Evolutionary conservation across 2,888 invertebrate species (phyloP).

Genomic region (Cynaeus angustus): DNA sequence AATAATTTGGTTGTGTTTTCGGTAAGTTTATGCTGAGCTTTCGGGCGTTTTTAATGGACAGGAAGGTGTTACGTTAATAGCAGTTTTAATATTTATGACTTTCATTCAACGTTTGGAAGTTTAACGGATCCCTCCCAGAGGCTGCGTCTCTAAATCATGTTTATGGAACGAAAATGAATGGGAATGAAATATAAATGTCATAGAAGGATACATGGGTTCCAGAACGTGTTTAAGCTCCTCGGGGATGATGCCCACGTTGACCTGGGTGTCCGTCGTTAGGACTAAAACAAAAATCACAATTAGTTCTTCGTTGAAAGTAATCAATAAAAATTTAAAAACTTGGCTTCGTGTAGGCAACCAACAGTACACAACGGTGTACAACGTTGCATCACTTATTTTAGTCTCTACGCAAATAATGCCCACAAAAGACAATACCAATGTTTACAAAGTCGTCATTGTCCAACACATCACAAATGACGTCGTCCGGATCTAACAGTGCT

Average conservation of each 20-base stretch:
- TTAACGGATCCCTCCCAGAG: conserved; percentile 12
- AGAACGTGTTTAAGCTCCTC: conserved; percentile 63
- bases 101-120: conserved; percentile 2
- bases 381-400: background rate
- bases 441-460: conserved; percentile 78
- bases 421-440: conserved; percentile 70
- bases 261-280: conserved; percentile 58
- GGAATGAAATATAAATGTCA: conserved; percentile 9
- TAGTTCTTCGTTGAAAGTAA: conserved; percentile 4
- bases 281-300: conserved; percentile 57
- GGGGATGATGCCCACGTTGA: conserved; percentile 56
- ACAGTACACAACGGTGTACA: background rate
- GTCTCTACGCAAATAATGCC: background rate
- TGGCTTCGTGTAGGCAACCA: conserved; percentile 20
- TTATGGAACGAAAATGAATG: background rate
- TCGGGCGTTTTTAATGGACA: conserved; percentile 14
- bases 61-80: conserved; percentile 18
- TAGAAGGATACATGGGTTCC: conserved; percentile 65
- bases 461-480: conserved; percentile 73
- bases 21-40: background rate
- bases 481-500: conserved; percentile 75
- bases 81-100: conserved; percentile 39
- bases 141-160: conserved; percentile 9
- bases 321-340: background rate
- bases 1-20: conserved; percentile 1